Evolutionary conservation across 2,797 vertebrate species (phyloP).

Genomic region (Steatocranus sp.): DNA sequence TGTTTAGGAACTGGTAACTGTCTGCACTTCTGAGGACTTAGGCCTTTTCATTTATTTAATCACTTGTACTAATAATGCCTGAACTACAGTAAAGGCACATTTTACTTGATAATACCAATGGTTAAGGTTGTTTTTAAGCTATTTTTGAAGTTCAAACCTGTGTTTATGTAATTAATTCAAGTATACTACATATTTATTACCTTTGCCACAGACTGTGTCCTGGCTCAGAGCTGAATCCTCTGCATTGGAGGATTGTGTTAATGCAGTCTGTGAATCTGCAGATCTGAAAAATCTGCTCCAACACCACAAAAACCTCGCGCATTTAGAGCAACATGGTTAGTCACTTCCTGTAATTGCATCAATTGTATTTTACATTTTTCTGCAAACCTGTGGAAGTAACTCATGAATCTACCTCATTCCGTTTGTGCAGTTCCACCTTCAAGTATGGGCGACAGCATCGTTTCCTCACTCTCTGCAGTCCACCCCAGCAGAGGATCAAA

Average conservation of each 20-base stretch:
- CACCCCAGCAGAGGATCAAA: not conserved
- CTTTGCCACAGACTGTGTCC: constrained; percentile 58
- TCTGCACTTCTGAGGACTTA: not conserved
- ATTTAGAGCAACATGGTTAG: constrained; percentile 60
- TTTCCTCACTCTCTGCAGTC: constrained; percentile 46
- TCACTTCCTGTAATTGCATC: not conserved
- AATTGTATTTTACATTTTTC: not conserved
- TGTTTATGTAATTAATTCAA: not conserved
- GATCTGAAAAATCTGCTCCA: constrained; percentile 61
- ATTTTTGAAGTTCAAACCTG: not conserved
- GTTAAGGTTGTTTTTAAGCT: not conserved
- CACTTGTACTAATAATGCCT: not conserved
- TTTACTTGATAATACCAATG: not conserved
- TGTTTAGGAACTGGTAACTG: not conserved
- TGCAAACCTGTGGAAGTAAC: not conserved
- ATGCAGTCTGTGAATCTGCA: constrained; percentile 56
- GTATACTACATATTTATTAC: not conserved
- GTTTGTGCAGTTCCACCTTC: constrained; percentile 50
- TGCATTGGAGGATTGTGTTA: constrained; percentile 58
- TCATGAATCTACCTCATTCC: not conserved
- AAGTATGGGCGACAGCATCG: constrained; percentile 52
- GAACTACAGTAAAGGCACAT: not conserved
- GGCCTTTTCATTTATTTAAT: not conserved
- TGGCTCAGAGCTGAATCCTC: constrained; percentile 60
- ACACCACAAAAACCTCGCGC: constrained; percentile 55